These are phyloP conservation scores for Hylyphantes graminicola DNA, from an alignment of 1,140 invertebrate genomes.

Conservation along the genomic window DNA sequence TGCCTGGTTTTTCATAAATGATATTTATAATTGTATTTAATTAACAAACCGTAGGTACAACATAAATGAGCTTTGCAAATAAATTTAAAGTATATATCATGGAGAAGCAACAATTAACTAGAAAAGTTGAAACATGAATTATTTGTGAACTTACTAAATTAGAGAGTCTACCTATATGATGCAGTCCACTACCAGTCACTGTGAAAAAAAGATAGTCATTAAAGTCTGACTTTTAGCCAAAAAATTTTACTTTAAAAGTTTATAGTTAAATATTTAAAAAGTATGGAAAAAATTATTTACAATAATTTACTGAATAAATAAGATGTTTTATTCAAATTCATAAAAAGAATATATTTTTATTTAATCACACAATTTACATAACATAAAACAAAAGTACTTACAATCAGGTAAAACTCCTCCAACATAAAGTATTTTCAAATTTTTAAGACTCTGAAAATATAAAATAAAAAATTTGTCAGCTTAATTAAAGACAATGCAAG, in stretches of 20 bases:
- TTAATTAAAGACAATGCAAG: background rate
- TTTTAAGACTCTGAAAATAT: constrained; percentile 47
- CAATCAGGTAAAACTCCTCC: constrained; percentile 51
- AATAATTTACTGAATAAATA: no score
- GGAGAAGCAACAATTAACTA: no score
- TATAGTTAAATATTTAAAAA: no score
- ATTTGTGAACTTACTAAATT: constrained; percentile 36
- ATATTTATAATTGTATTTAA: no score
- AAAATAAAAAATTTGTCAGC: background rate
- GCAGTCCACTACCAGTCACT: constrained; percentile 50
- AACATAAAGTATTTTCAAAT: constrained; percentile 49
- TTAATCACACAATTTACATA: background rate
- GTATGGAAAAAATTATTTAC: no score
- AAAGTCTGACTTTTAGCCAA: background rate
- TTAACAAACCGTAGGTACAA: no score
- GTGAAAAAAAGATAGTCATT: background rate
- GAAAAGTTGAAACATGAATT: no score
- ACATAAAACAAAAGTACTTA: constrained; percentile 26
- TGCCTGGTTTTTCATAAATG: no score
- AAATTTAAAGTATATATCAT: no score
- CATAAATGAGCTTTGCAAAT: no score
- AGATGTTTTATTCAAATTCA: no score
- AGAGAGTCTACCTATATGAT: constrained; percentile 55
- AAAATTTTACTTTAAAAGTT: no score
- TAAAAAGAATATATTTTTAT: background rate